Percentiles rank a stretch among this genome's conserved stretches.
These are phyloP conservation scores for Agrenia bidenticulata DNA, from an alignment of 2,888 invertebrate genomes.

Conservation along the genomic window DNA sequence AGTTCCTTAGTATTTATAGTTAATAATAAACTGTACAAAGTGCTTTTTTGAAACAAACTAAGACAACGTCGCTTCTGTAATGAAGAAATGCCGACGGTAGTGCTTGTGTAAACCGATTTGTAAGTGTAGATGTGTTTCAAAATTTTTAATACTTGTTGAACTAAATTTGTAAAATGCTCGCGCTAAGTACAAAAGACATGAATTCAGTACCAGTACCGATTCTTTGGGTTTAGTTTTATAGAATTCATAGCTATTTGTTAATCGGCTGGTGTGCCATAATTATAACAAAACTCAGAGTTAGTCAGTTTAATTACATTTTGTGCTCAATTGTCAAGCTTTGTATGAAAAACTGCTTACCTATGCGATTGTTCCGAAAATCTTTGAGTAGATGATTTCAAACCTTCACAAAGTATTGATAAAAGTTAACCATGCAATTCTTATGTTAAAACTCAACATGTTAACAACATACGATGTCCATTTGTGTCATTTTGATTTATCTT, in stretches of 20 bases:
- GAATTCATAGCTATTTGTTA: background rate
- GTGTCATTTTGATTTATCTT: no score
- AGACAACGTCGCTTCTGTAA: background rate
- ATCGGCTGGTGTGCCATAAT: slow-evolving; percentile 7
- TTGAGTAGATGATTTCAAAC: no score
- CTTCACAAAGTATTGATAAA: no score
- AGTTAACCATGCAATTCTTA: no score
- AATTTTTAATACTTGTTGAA: background rate
- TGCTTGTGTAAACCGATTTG: background rate
- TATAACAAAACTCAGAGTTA: background rate
- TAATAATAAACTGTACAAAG: slow-evolving; percentile 13
- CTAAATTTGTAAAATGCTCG: slow-evolving; percentile 11
- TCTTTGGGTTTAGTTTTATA: background rate
- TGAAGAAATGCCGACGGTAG: no score
- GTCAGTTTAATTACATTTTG: slow-evolving; percentile 8
- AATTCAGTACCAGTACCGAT: background rate
- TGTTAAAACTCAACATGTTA: no score
- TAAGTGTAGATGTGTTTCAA: background rate
- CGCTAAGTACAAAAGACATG: slow-evolving; percentile 18
- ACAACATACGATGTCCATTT: no score
- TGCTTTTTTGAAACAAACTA: background rate
- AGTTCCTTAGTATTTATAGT: no score
- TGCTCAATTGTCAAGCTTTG: slow-evolving; percentile 6
- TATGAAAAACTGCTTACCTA: no score
- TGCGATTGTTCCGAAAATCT: no score